A percentile compares a stretch with the other conserved stretches of the same genome.
These are phyloP conservation scores for Pavo muticus DNA, from an alignment of 2,113 vertebrate species.

Conservation along the genomic window DNA sequence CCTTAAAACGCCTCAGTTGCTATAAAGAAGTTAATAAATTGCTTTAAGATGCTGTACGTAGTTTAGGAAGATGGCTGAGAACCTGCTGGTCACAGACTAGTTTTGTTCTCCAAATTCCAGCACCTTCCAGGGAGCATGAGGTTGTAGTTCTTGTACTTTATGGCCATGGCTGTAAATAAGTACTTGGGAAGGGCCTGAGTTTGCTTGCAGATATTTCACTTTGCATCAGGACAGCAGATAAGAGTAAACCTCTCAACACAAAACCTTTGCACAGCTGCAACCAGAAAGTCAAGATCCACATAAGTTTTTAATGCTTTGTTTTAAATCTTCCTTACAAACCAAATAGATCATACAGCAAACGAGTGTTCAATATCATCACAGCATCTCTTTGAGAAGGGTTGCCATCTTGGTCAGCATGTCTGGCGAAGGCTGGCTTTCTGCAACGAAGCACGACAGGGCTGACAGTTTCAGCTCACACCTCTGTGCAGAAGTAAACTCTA, in stretches of 20 bases:
- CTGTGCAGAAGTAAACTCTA: not conserved
- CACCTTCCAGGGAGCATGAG: not conserved
- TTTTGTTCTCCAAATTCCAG: not conserved
- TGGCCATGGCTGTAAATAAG: not conserved
- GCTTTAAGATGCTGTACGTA: not conserved
- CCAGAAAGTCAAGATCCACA: slow-evolving; percentile 2
- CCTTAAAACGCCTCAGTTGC: not conserved
- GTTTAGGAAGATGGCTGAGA: not conserved
- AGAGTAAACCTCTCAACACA: not conserved
- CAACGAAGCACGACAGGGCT: not conserved
- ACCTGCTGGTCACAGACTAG: not conserved
- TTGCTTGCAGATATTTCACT: not conserved
- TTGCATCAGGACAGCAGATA: not conserved
- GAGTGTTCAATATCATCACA: not conserved
- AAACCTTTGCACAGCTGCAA: not conserved
- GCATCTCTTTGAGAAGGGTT: not conserved
- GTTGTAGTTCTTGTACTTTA: not conserved
- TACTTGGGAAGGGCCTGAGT: not conserved
- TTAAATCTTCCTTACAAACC: slow-evolving; percentile 4
- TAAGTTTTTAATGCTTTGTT: not conserved
- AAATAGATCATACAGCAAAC: not conserved
- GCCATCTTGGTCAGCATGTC: not conserved
- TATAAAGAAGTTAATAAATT: not conserved
- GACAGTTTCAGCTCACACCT: not conserved
- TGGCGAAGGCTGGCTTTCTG: not conserved